Percentiles rank a stretch among this genome's conserved stretches.
Evolutionary conservation across 2,797 vertebrate species (phyloP).

Genomic region (Argyrosomus regius): DNA sequence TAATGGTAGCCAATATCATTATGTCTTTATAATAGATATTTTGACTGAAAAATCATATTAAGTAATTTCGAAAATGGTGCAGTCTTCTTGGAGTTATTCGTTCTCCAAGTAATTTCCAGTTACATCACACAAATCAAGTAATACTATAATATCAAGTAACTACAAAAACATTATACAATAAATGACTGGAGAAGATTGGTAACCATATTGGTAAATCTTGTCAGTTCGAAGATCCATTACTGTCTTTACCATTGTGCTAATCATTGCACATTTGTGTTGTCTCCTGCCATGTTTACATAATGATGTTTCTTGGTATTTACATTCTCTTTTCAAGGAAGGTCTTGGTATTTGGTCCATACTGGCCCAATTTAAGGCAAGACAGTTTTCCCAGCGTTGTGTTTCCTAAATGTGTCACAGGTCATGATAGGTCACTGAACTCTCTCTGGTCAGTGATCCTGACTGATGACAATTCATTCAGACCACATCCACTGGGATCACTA

Average conservation of each 20-base stretch:
- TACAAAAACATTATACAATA: background rate
- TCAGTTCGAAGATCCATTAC: conserved; percentile 8
- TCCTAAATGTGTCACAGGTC: conserved; percentile 78
- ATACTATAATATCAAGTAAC: no score
- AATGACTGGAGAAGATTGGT: background rate
- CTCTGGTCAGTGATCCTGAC: conserved; percentile 71
- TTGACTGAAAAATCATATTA: background rate
- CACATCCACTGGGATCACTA: conserved; percentile 59
- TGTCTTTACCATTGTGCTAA: background rate
- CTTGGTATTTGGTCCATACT: conserved; percentile 40
- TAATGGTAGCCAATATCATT: background rate
- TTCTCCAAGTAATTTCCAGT: background rate
- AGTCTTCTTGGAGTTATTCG: background rate
- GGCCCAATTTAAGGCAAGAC: conserved; percentile 34
- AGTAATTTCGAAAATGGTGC: background rate
- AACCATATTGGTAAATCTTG: background rate
- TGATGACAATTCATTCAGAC: conserved; percentile 70
- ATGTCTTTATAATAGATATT: background rate
- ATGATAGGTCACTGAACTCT: conserved; percentile 72
- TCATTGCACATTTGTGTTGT: background rate
- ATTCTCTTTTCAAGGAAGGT: conserved; percentile 38
- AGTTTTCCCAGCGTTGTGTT: conserved; percentile 48
- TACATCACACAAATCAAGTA: background rate
- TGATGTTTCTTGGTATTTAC: background rate
- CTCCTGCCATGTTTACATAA: background rate